These are phyloP conservation scores for Nycticryphes semicollaris DNA, from an alignment of 2,113 vertebrate genomes.

Conservation along the genomic window DNA sequence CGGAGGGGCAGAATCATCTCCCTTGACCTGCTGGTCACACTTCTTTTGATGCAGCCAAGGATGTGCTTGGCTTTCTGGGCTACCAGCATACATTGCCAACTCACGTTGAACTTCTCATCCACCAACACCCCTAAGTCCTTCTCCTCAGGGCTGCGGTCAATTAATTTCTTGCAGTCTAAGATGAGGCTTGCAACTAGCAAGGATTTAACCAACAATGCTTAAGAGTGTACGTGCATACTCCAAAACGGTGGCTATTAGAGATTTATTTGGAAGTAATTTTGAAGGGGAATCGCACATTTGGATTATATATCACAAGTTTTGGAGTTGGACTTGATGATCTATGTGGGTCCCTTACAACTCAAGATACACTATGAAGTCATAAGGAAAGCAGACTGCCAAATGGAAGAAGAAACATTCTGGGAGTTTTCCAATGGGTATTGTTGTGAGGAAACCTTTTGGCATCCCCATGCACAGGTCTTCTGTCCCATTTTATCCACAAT, in stretches of 20 bases:
- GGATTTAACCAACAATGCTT: neutral
- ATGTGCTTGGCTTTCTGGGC: too few relatives aligned
- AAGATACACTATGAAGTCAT: neutral
- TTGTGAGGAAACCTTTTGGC: conserved; percentile 26
- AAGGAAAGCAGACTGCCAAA: conserved; percentile 31
- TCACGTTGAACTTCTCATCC: too few relatives aligned
- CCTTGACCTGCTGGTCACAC: too few relatives aligned
- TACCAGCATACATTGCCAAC: too few relatives aligned
- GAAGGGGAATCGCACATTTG: conserved; percentile 3
- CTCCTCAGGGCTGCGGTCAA: too few relatives aligned
- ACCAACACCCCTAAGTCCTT: too few relatives aligned
- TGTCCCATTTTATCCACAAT: conserved; percentile 34
- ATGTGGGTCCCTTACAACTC: neutral
- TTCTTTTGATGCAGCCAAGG: too few relatives aligned
- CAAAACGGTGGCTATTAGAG: neutral
- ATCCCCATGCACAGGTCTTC: conserved; percentile 16
- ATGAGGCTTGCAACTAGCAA: neutral
- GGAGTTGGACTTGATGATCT: neutral
- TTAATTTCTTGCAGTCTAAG: neutral
- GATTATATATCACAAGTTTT: neutral
- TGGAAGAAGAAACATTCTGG: neutral
- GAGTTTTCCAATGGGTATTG: neutral
- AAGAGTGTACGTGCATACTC: neutral
- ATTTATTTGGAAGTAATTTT: neutral
- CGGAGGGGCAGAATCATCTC: too few relatives aligned